Percentiles rank a stretch among this genome's conserved stretches.
Conservation (phyloP, 2,888 invertebrate species). For the Sarcophaga carnaria region DNA sequence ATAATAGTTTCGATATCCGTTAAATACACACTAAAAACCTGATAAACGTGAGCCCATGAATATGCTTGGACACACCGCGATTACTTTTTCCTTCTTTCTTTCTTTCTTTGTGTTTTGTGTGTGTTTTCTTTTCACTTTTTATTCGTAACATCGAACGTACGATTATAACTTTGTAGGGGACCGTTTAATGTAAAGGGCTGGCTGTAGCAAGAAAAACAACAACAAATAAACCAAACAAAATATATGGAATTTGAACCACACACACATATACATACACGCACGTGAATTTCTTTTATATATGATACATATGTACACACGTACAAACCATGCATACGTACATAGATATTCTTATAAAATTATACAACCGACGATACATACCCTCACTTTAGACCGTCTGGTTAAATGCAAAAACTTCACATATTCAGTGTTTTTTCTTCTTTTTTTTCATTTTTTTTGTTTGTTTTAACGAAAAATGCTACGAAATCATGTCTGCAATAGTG, state of each 20-base stretch:
- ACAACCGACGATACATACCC: too few relatives aligned
- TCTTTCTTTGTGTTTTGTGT: not conserved
- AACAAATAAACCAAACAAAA: not conserved
- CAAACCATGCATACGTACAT: not conserved
- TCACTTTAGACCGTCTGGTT: too few relatives aligned
- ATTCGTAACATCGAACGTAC: not conserved
- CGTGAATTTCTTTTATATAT: not conserved
- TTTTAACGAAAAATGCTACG: too few relatives aligned
- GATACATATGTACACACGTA: not conserved
- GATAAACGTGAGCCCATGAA: not conserved
- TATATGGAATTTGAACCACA: too few relatives aligned
- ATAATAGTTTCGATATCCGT: slow-evolving; percentile 30
- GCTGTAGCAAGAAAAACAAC: not conserved
- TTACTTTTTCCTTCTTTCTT: not conserved
- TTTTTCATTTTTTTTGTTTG: too few relatives aligned
- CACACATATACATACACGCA: too few relatives aligned
- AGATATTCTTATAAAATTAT: not conserved
- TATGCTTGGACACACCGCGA: slow-evolving; percentile 1
- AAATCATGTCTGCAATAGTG: too few relatives aligned
- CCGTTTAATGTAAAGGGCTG: not conserved
- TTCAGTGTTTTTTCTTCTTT: too few relatives aligned
- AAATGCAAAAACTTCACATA: too few relatives aligned
- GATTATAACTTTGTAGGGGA: slow-evolving; percentile 1
- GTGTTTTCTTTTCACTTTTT: slow-evolving; percentile 17
- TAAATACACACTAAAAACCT: slow-evolving; percentile 22